phyloP scores from a whole-genome alignment of 2,113 vertebrate genomes.

The Notiomystis cincta region DNA sequence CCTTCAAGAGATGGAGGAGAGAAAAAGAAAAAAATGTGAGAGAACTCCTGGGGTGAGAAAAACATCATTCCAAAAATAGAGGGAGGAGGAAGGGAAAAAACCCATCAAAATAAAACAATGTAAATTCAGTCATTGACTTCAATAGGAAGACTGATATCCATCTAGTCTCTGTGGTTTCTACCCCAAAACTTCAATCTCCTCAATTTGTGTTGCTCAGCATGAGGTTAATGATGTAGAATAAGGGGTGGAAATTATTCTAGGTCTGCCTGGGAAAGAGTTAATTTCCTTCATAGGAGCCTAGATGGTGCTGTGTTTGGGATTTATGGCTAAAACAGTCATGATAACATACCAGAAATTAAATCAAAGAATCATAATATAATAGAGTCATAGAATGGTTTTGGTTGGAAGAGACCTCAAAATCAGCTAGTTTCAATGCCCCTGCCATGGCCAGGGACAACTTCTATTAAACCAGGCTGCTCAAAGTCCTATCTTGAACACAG shows the following conservation, averaged over 20 bases:
- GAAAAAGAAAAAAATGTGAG: background rate
- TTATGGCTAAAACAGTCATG: background rate
- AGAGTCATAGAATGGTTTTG: background rate
- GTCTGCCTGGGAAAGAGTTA: background rate
- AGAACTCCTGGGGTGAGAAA: background rate
- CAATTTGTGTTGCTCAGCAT: background rate
- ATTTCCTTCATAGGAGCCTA: background rate
- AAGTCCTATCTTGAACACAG: background rate
- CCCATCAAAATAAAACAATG: fast-evolving
- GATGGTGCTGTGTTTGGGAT: background rate
- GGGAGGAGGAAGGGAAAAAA: background rate
- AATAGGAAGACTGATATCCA: background rate
- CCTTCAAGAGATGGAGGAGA: background rate
- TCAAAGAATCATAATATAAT: background rate
- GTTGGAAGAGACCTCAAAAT: background rate
- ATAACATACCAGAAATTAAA: background rate
- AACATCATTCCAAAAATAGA: background rate
- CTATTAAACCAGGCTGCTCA: background rate
- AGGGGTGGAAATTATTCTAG: background rate
- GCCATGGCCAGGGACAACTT: background rate
- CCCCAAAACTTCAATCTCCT: fast-evolving
- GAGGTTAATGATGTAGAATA: background rate
- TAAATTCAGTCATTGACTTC: background rate
- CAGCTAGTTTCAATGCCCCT: fast-evolving
- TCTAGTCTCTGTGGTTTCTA: background rate